Base-by-base conservation (phyloP, 2,888 invertebrate genomes). In the Crepidodera aurea region DNA sequence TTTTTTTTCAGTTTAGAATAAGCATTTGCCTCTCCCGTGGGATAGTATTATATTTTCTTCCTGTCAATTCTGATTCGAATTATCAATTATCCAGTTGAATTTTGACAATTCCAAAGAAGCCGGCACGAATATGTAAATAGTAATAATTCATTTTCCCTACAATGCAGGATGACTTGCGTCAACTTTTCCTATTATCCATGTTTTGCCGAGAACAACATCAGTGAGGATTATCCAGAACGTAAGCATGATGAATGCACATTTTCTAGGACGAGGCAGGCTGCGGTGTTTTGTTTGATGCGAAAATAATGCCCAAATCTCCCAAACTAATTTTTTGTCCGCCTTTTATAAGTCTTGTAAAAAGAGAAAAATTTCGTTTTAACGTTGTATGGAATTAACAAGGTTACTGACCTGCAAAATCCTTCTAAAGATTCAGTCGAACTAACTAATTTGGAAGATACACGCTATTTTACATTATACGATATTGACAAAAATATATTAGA, bases 121-220 rank as follows among this genome's bases (percentile, higher is more conserved):
- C 16, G 7, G 16, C 27, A 39, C 39, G 25, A 58, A 51, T 60
- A 34, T 61, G 44, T 25, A 29, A 60, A 60, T 53, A 39, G 25
- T 16, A 55, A 61, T 62, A 48, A 59, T 62, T 62, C 50, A 59
- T 62, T 50, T 50, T 19, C 29, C 50, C 15, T 53, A 50, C 58
- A 59, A 59, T 58, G 50, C 58, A 48, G 53, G 53, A 37, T 40
- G 44, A 56, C 55, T 56, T 51, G 37, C 61, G 50, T 50, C 58
- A 59, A 58, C 58, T 62, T 55, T 53, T 40, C 62, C 61, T 64
- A 61, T 64, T 61, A 64, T 60, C 60, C 64, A n/a, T 61, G 57
- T 61, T 60, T 61, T 61, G 53, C 42, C 37, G 57, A 40, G 51
- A 64, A 64, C 64, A 64, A 57, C 64, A 64, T 64, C 60, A 58